These are phyloP conservation scores for Xestia rhomboidea DNA, from an alignment of 2,888 invertebrate genomes.

Conservation along the genomic window DNA sequence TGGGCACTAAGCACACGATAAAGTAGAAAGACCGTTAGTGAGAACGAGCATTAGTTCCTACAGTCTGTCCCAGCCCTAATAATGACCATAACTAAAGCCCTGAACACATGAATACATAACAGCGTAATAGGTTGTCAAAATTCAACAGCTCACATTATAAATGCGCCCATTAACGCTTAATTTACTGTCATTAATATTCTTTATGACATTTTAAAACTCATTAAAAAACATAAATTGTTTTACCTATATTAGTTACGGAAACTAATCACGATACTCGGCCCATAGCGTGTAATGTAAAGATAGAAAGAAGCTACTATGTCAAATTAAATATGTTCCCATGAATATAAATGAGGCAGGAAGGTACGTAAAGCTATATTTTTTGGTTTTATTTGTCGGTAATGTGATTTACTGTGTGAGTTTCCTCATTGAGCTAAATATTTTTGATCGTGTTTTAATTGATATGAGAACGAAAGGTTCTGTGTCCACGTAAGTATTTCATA, in stretches of 20 bases:
- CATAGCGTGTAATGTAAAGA: slow-evolving; percentile 25
- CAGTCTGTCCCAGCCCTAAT: neutral
- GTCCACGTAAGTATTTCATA: neutral
- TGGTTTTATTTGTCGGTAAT: slow-evolving; percentile 1
- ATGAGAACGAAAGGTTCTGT: neutral
- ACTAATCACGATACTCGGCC: slow-evolving; percentile 43
- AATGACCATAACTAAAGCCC: slow-evolving; percentile 25
- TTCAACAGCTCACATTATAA: slow-evolving; percentile 44
- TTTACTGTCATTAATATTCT: slow-evolving; percentile 44
- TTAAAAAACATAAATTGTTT: slow-evolving; percentile 50
- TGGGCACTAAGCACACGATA: too few species aligned
- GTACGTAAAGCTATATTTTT: neutral
- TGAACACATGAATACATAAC: slow-evolving; percentile 35
- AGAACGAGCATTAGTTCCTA: neutral
- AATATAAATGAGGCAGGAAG: slow-evolving; percentile 49
- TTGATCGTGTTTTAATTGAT: slow-evolving; percentile 25
- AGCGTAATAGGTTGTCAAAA: slow-evolving; percentile 53
- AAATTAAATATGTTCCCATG: slow-evolving; percentile 60
- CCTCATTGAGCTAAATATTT: neutral
- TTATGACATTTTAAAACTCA: slow-evolving; percentile 52
- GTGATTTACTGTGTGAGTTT: slow-evolving; percentile 28
- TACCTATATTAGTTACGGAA: slow-evolving; percentile 54
- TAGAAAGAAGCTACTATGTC: slow-evolving; percentile 32
- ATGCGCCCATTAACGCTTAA: slow-evolving; percentile 54
- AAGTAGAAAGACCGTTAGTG: neutral